phyloP scores from a whole-genome alignment of 2,797 vertebrate species.

The Pseudocheirus occidentalis region DNA sequence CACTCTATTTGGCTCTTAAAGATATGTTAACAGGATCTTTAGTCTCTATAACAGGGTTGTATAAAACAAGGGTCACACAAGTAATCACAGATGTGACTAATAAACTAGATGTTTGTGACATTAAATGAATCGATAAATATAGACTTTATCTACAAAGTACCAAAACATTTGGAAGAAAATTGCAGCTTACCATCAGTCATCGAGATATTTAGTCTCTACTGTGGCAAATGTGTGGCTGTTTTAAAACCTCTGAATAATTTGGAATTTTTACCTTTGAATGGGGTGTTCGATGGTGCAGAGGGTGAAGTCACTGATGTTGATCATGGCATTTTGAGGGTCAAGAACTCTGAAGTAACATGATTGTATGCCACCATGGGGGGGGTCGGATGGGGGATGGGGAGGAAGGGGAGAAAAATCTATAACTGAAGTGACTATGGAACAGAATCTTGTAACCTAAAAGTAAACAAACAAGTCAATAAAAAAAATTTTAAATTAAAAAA shows the following conservation, averaged over 20 bases:
- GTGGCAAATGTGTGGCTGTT: not conserved
- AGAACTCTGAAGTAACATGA: not conserved
- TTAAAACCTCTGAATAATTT: not conserved
- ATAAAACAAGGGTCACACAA: not conserved
- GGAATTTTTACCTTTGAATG: not conserved
- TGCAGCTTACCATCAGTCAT: not conserved
- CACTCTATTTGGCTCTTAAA: not conserved
- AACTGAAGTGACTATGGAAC: too few relatives aligned
- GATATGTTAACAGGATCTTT: not conserved
- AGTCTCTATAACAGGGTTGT: not conserved
- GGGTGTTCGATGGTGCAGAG: not conserved
- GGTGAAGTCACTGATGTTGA: not conserved
- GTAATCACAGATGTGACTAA: not conserved
- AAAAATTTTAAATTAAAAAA: too few relatives aligned
- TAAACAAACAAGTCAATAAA: too few relatives aligned
- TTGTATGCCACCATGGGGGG: too few relatives aligned
- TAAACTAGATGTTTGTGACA: not conserved
- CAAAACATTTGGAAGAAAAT: not conserved
- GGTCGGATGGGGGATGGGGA: too few relatives aligned
- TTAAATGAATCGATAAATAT: not conserved
- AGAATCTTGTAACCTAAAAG: too few relatives aligned
- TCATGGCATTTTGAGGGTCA: not conserved
- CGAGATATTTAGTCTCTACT: not conserved
- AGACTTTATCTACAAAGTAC: not conserved
- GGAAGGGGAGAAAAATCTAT: too few relatives aligned